A percentile compares a stretch with the other conserved stretches of the same genome.
Evolutionary conservation across 2,888 invertebrate species (phyloP).

Genomic region (Epirrhoe alternata): DNA sequence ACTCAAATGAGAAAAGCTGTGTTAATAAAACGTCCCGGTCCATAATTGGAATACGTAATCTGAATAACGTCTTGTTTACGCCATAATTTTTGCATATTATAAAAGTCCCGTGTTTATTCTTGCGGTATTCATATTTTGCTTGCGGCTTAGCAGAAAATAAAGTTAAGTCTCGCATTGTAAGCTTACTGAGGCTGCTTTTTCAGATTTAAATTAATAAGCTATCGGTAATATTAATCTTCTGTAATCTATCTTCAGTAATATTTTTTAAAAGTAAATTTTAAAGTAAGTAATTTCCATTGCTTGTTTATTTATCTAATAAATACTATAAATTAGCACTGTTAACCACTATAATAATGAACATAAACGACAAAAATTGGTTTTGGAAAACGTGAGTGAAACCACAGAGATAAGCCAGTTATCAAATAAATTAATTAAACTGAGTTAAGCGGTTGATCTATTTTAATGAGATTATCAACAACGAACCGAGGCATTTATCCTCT

Average conservation of each 20-base stretch:
- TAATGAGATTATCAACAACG: neutral
- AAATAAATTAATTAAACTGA: neutral
- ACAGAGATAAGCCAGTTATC: neutral
- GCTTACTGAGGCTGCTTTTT: neutral
- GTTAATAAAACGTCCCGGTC: constrained; percentile 43
- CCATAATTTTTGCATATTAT: constrained; percentile 25
- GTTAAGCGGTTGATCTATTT: neutral
- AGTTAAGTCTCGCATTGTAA: neutral
- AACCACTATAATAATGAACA: too few relatives aligned
- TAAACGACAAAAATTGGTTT: too few relatives aligned
- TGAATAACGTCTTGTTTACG: constrained; percentile 33
- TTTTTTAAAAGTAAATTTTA: neutral
- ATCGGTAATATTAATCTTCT: neutral
- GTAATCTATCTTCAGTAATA: neutral
- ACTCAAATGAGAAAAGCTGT: constrained; percentile 46
- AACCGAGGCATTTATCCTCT: neutral
- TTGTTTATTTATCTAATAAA: too few relatives aligned
- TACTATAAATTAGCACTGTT: too few relatives aligned
- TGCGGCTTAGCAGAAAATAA: constrained; percentile 9
- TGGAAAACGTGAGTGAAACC: neutral
- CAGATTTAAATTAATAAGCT: neutral
- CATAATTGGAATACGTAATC: constrained; percentile 40
- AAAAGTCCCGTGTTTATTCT: constrained; percentile 22
- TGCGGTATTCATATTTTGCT: constrained; percentile 11
- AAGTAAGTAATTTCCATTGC: too few relatives aligned